A percentile compares a stretch with the other conserved stretches of the same genome.
Conservation (phyloP, 2,113 vertebrate genomes). For the Canis aureus region DNA sequence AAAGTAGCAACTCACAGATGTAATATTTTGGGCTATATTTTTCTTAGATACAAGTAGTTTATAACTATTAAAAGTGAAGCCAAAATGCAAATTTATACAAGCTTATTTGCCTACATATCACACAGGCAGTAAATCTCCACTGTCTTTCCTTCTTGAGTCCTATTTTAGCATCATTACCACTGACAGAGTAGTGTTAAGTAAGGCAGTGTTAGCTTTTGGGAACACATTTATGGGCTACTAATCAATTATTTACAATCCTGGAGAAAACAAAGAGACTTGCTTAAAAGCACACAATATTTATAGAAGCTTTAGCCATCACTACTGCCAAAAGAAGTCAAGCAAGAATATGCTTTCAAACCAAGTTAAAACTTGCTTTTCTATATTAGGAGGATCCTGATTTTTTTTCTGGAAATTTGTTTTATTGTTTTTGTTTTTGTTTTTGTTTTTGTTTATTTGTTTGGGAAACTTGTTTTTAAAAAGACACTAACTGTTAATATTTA, state of each 20-base stretch:
- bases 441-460: neutral
- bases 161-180: slow-evolving; percentile 23
- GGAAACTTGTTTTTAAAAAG: neutral
- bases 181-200: neutral
- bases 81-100: neutral
- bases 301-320: neutral
- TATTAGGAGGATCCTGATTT: neutral
- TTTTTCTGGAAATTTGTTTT: neutral
- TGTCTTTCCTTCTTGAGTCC: neutral
- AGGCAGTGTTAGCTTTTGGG: slow-evolving; percentile 62
- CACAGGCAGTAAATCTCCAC: neutral
- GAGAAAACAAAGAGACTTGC: slow-evolving; percentile 66
- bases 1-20: neutral
- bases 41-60: neutral
- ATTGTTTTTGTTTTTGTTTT: neutral
- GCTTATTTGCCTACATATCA: neutral
- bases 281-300: neutral
- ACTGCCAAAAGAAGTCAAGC: neutral
- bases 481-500: neutral
- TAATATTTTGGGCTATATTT: accelerated
- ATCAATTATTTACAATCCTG: slow-evolving; percentile 68
- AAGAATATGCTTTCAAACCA: neutral
- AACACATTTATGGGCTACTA: slow-evolving; percentile 55
- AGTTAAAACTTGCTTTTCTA: neutral
- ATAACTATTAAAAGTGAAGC: neutral